A percentile compares a stretch with the other conserved stretches of the same genome.
Conservation (phyloP, 2,797 vertebrate species). For the Melanogrammus aeglefinus region DNA sequence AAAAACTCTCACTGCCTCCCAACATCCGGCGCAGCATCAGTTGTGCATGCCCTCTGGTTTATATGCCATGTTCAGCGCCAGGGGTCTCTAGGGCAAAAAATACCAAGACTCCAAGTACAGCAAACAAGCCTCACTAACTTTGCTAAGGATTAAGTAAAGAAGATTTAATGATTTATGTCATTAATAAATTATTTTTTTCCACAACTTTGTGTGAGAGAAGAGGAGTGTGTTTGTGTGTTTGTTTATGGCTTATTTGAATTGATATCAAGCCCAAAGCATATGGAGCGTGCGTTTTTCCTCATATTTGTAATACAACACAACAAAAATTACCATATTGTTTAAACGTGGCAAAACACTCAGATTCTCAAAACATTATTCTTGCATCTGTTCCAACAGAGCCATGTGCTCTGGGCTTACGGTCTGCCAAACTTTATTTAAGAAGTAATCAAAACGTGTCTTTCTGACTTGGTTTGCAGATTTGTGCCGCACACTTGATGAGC, state of each 20-base stretch:
- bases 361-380: too few species aligned
- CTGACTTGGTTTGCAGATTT: too few species aligned
- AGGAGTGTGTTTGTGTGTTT: background rate
- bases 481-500: too few species aligned
- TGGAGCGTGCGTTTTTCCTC: background rate
- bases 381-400: too few species aligned
- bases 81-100: background rate
- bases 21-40: background rate
- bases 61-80: background rate
- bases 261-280: background rate
- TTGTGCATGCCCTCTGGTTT: background rate
- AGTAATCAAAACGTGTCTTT: too few species aligned
- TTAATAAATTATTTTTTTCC: background rate
- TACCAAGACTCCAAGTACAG: too few species aligned
- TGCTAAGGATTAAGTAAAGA: background rate
- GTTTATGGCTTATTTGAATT: background rate
- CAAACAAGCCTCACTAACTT: background rate
- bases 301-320: background rate
- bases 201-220: background rate
- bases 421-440: background rate
- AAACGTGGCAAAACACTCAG: too few species aligned
- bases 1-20: background rate
- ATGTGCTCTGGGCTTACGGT: background rate
- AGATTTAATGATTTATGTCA: background rate
- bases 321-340: background rate